Evolutionary conservation across 2,113 vertebrate species (phyloP).

Genomic region (Clarias magur): DNA sequence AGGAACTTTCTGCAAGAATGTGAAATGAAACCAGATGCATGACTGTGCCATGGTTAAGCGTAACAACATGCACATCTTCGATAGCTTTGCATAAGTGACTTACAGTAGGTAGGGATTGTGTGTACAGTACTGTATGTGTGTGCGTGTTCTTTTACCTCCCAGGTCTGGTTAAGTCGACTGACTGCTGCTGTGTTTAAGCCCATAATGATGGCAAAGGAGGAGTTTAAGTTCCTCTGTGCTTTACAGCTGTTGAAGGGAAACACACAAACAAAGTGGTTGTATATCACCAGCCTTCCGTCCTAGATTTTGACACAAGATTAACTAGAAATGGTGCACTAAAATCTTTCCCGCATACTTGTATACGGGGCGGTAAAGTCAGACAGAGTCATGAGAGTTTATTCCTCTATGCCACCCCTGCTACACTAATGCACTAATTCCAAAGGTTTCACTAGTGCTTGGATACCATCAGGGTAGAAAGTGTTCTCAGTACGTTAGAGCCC

Average conservation of each 20-base stretch:
- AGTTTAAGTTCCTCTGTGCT: conserved; percentile 95
- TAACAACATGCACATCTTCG: not conserved
- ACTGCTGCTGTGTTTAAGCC: conserved; percentile 96
- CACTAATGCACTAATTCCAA: too few relatives aligned
- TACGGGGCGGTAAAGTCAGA: too few relatives aligned
- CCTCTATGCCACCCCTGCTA: too few relatives aligned
- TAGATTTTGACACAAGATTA: not conserved
- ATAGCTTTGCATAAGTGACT: not conserved
- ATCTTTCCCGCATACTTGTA: too few relatives aligned
- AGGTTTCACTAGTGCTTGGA: too few relatives aligned
- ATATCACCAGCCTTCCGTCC: not conserved
- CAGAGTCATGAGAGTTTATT: too few relatives aligned
- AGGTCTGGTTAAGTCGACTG: conserved; percentile 92
- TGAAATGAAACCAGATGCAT: not conserved
- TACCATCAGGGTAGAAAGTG: too few relatives aligned
- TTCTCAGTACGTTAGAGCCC: too few relatives aligned
- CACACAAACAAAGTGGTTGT: not conserved
- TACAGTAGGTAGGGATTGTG: not conserved
- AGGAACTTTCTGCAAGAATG: conserved; percentile 85
- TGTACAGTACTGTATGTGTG: not conserved
- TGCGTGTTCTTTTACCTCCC: conserved; percentile 85
- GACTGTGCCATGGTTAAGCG: not conserved
- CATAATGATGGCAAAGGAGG: conserved; percentile 98
- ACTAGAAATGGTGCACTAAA: not conserved
- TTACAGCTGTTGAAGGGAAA: conserved; percentile 81